Base-by-base conservation (phyloP, 1,140 invertebrate species). In the Aphaenogaster rudis region DNA sequence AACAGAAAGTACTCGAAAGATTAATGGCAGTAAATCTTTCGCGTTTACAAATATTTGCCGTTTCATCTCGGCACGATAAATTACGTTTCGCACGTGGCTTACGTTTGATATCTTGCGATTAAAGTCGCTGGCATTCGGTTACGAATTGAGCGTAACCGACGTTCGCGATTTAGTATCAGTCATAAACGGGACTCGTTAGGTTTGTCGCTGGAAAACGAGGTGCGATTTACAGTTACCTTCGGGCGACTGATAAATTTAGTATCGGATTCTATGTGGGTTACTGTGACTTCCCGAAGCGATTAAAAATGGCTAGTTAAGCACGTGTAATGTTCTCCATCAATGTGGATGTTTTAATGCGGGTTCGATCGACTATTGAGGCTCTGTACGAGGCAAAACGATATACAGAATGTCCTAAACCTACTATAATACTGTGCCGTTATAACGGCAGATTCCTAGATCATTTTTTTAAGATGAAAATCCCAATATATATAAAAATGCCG, bases 181-280 rank as follows among this genome's bases (percentile, higher is more conserved):
- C 59, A 8, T 45, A 48, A 64, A 50, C 3, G 42, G 9, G 45
- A 61, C 39, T 84, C 69, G 42, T 84, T 76, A 76, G 50, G 17
- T 13, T 15, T 57, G 13, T 33, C 13, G 52, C 4, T 57, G 2
- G n/a, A 21, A 76, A 76, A 76, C 28, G 9, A 61, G 17, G 15
- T 33, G 8, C 39, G 13, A 59, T 33, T 76, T 61, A 74, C 42
- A 45, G 42, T 64, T 64, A 74, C 11, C 21, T 76, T 3, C 9
- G 69, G 2, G 33, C 67, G 28, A 82, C 11, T 45, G 52, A 82
- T 74, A 82, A 74, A 74, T 76, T 84, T 61, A 72, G 76, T 48
- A 36, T 17, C 21, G 67, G 1, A 67, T n/a, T 36, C 28, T 36
- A 74, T 48, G 42, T 61, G 39, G 28, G 21, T 61, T 48, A 74